Evolutionary conservation across 2,797 vertebrate species (phyloP), one percentile per base, ranked within the genome.

Genomic region (Netta rufina): DNA sequence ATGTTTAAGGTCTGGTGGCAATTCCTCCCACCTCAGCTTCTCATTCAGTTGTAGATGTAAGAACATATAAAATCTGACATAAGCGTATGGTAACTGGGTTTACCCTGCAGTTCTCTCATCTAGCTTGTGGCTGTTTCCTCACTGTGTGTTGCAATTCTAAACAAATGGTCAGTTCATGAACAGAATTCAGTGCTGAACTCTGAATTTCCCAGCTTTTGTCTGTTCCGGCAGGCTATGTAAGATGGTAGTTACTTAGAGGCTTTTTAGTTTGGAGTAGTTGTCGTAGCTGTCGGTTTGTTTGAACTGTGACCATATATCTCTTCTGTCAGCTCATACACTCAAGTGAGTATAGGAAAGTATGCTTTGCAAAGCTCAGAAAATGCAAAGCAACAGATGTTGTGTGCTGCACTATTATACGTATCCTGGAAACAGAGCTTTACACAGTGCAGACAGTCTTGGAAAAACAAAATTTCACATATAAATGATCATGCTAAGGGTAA

Each of bases 341-440:
- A 47, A 96, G 76, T 89, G 84, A 83, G 80, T 84, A 39, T 90
- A 81, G 89, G 93, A 96, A 92, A 56, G 43, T 83, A 87, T 93
- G 86, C 87, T 97, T 96, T 71, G 81, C 15, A 53, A 93, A 95
- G 86, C 94, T 96, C 87, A 92, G 96, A 95, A 94, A 97, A 97
- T 93, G 93, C 92, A 97, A 95, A 97, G 97, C 96, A 97, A 98
- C 98, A 98, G 98, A 98, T 98, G 98, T 98, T 97, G 92, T 69
- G 87, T 80, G 84, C 95, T 91, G 87, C 57, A 58, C 97, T 94
- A 90, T 98, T 96, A 90, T 49, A 78, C 5, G 98, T 98, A 97
- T 98, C 98, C 97, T 98, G 94, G 98, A 98, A 98, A 98, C 98
- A 96, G 94, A 91, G 96, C 97, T 98, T 97, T 97, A 93, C 96